Evolutionary conservation across 2,888 invertebrate species (phyloP), one percentile per base, ranked within the genome.

Genomic region (Chirona hameri): DNA sequence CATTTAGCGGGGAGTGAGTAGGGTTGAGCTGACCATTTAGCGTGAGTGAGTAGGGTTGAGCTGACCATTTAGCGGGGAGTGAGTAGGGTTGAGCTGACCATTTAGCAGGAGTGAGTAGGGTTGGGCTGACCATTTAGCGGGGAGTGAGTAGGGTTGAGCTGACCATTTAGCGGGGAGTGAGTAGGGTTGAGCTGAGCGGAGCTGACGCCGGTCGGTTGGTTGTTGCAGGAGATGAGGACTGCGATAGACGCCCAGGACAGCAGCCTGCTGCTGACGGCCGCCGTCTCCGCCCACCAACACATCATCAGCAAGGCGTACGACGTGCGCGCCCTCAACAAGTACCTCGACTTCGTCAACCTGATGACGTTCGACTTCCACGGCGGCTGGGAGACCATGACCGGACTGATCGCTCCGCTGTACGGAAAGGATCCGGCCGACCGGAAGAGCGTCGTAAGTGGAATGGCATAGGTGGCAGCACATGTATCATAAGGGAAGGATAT

Each of bases 281-380:
- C 95, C 0, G 91, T 97, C 79, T 96, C 96, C 0, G 96, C 97
- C 0, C 96, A 97, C 87, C 94, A 95, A 86, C 95, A 96, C 88
- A 95, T 97, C 0, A 95, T 97, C 81, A 93, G 93, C 84, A 91
- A 92, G 21, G 96, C 94, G 0, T 97, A 97, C 86, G 95, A 97
- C 85, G 89, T 96, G 39, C 86, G 87, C 14, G 85, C 85, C 29
- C 85, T 89, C 31, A 87, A 87, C 69, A 85, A 86, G 84, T 86
- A 84, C 83, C 91, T 92, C 0, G 94, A 95, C 86, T 95, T 95
- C 87, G 90, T 95, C 87, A 94, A 94, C 10, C 92, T 95, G 0
- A 95, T 95, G 95, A 92, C 93, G 0, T 96, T 95, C 85, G 96
- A 96, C 87, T 95, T 95, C 87, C 95, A 96, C 85, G 95, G 95